phyloP scores from a whole-genome alignment of 2,113 vertebrate genomes.

The Choloepus hoffmanni region DNA sequence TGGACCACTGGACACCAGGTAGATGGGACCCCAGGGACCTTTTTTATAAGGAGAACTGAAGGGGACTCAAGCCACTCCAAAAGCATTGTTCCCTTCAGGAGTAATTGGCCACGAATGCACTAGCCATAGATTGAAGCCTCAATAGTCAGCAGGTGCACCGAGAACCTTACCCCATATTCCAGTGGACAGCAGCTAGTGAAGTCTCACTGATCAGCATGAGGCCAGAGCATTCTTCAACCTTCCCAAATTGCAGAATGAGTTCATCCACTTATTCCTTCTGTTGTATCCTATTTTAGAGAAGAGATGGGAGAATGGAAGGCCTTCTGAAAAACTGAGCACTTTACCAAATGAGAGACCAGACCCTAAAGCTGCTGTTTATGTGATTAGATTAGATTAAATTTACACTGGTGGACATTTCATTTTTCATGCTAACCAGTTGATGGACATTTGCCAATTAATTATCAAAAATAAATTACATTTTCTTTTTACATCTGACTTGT shows the following conservation, averaged over 20 bases:
- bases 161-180: background rate
- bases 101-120: background rate
- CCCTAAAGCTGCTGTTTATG: background rate
- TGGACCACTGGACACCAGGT: too few species aligned
- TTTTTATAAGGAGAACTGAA: background rate
- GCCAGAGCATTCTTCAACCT: background rate
- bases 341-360: background rate
- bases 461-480: slow-evolving; percentile 37
- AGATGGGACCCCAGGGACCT: background rate
- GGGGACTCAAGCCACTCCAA: background rate
- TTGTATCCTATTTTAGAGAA: background rate
- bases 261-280: background rate
- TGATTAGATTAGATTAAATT: background rate
- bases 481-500: background rate
- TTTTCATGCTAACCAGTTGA: background rate
- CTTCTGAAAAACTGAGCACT: background rate
- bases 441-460: background rate
- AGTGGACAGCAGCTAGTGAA: background rate
- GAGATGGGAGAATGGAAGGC: background rate
- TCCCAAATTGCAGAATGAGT: background rate
- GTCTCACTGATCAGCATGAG: background rate
- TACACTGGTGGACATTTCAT: background rate
- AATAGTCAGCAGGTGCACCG: background rate
- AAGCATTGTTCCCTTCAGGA: background rate
- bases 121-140: background rate